phyloP scores from a whole-genome alignment of 2,888 invertebrate genomes.

The Adelognathus sp. region DNA sequence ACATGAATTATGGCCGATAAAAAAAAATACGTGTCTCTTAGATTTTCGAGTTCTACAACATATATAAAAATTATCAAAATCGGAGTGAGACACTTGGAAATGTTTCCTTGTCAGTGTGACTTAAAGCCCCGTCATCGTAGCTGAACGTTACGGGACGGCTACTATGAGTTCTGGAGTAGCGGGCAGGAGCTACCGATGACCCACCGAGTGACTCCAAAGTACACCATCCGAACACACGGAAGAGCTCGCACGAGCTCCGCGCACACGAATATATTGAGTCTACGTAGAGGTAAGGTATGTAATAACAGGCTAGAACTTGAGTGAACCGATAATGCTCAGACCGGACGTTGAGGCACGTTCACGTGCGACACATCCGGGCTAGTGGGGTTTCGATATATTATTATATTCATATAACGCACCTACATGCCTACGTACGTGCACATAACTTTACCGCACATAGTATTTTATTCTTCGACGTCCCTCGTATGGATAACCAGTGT shows the following conservation, averaged over 20 bases:
- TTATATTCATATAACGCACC: slow-evolving; percentile 55
- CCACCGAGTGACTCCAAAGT: slow-evolving; percentile 9
- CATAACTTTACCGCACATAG: slow-evolving; percentile 13
- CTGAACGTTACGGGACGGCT: not conserved
- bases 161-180: slow-evolving; percentile 5
- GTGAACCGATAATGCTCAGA: slow-evolving; percentile 67
- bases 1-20: too few relatives aligned
- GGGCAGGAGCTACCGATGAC: slow-evolving; percentile 15
- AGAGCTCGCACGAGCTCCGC: slow-evolving; percentile 21
- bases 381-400: slow-evolving; percentile 68
- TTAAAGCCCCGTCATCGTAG: not conserved
- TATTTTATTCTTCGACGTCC: slow-evolving; percentile 27
- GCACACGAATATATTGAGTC: not conserved
- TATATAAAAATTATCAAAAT: too few relatives aligned
- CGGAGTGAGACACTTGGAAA: too few relatives aligned
- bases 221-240: slow-evolving; percentile 21
- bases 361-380: slow-evolving; percentile 61
- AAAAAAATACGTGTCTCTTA: too few relatives aligned
- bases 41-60: too few relatives aligned
- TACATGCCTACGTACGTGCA: not conserved
- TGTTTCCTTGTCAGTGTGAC: too few relatives aligned
- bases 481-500: slow-evolving; percentile 9
- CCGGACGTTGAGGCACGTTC: slow-evolving; percentile 67
- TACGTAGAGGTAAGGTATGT: slow-evolving; percentile 6
- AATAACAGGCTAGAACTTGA: slow-evolving; percentile 37